A percentile compares a stretch with the other conserved stretches of the same genome.
phyloP scores from a whole-genome alignment of 2,797 vertebrate species.

The Pangasius krempfi region DNA sequence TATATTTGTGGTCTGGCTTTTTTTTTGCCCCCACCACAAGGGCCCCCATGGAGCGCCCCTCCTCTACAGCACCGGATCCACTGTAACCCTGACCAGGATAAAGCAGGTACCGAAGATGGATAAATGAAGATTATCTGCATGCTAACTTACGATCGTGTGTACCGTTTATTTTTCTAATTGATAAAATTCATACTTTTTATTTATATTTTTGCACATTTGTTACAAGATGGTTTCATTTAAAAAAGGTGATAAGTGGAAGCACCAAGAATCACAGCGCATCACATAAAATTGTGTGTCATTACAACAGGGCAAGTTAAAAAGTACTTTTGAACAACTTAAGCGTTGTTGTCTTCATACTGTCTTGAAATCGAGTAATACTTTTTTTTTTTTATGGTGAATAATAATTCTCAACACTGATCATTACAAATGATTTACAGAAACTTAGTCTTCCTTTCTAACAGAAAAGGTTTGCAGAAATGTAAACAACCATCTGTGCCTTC shows the following conservation, averaged over 20 bases:
- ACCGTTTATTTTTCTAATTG: background rate
- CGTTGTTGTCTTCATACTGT: background rate
- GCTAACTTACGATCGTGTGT: background rate
- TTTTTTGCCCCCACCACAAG: background rate
- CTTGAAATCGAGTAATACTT: background rate
- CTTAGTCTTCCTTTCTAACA: background rate
- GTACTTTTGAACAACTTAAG: background rate
- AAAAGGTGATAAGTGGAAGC: background rate
- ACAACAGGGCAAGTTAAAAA: background rate
- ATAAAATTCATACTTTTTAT: background rate
- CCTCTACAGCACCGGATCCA: background rate
- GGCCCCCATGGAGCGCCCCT: background rate
- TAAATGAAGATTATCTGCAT: background rate
- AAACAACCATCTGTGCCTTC: background rate
- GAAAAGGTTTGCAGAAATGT: background rate
- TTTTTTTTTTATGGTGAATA: background rate
- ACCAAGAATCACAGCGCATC: background rate
- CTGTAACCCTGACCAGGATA: background rate
- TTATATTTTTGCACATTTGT: constrained; percentile 3
- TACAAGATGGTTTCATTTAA: background rate
- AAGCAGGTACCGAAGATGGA: background rate
- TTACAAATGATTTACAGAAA: background rate
- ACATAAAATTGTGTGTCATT: background rate
- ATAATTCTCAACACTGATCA: background rate
- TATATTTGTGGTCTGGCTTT: background rate